Conservation (phyloP, 1,140 invertebrate genomes). For the Rhizoglyphus robini region DNA sequence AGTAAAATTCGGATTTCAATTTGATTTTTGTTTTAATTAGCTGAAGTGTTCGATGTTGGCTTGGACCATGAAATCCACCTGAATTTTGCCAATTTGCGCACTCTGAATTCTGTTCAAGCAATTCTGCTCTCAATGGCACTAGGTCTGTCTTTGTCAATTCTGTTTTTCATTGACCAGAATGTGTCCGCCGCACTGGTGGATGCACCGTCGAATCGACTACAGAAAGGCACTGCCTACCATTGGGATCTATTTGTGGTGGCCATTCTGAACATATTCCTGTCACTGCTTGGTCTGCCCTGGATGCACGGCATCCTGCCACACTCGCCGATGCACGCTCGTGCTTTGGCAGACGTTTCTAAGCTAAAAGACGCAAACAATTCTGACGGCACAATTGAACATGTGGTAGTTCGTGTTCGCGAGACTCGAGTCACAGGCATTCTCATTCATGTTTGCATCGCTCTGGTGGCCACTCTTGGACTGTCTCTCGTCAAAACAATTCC, state of each 20-base stretch:
- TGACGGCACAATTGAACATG: conserved; percentile 23
- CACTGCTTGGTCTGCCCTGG: conserved; percentile 48
- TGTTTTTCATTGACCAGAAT: conserved; percentile 45
- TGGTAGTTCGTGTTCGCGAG: conserved; percentile 47
- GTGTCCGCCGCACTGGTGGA: conserved; percentile 41
- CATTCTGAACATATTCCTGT: conserved; percentile 46
- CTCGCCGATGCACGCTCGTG: conserved; percentile 48
- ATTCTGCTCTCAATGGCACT: conserved; percentile 31
- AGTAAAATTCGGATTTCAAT: too few relatives aligned
- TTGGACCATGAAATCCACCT: conserved; percentile 31
- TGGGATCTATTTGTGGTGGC: conserved; percentile 24
- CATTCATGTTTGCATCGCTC: conserved; percentile 46
- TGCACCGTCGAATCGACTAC: conserved; percentile 36
- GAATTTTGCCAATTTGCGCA: conserved; percentile 33
- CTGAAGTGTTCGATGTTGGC: conserved; percentile 38
- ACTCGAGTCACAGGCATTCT: conserved; percentile 46
- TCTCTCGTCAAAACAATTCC: conserved; percentile 47
- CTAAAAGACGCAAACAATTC: conserved; percentile 43
- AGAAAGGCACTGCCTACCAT: conserved; percentile 24
- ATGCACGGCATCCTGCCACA: conserved; percentile 49
- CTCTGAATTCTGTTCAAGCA: too few relatives aligned
- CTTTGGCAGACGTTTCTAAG: conserved; percentile 49
- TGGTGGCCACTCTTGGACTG: conserved; percentile 46
- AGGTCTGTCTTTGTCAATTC: conserved; percentile 40
- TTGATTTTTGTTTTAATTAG: too few relatives aligned